Base-by-base conservation (phyloP, 2,888 invertebrate genomes). In the Agrotis segetum region DNA sequence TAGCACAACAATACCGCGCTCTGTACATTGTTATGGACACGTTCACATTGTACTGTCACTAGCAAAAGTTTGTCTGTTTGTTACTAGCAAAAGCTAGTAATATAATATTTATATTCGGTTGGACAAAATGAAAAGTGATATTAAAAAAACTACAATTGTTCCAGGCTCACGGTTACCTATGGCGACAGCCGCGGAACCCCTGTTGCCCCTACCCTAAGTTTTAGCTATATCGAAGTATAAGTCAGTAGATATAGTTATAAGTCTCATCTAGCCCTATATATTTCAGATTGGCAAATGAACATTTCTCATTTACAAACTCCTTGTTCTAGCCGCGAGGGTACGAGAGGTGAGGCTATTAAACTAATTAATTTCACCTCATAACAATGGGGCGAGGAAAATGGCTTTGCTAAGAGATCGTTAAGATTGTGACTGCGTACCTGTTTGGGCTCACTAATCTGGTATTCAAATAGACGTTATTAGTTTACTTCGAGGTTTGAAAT, bases 321-420 rank as follows among this genome's bases (percentile, higher is more conserved):
- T 40, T 19, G 34, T 52, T 44, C 64, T 47, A 49, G 17, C 19
- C 29, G n/a, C 55, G 47, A 52, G 19, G 58, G 40, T 21, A 14
- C 11, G 46, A 34, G 53, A 44, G 74, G 74, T 59, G 40, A 17
- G 14, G 17, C 47, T 53, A 65, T 73, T 49, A 44, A 65, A 65
- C 49, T 53, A 49, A 73, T 73, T 65, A 64, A 53, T 64, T 72
- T 59, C 40, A 47, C 24, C 63, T 58, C 40, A 13, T 59, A 63
- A 59, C 59, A 60, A 59, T 52, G 29, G 60, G 40, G 34, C n/a
- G 47, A 52, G 47, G 60, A 60, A 58, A 55, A 63, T 72, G 52
- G 63, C 21, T 49, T 58, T 64, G 52, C 55, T n/a, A 24, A 17
- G 55, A 40, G 34, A 53, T 13, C 34, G 34, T 47, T 55, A 55